These are phyloP conservation scores for Odontamblyopus lacepedii DNA, from an alignment of 2,797 vertebrate genomes.

Conservation along the genomic window DNA sequence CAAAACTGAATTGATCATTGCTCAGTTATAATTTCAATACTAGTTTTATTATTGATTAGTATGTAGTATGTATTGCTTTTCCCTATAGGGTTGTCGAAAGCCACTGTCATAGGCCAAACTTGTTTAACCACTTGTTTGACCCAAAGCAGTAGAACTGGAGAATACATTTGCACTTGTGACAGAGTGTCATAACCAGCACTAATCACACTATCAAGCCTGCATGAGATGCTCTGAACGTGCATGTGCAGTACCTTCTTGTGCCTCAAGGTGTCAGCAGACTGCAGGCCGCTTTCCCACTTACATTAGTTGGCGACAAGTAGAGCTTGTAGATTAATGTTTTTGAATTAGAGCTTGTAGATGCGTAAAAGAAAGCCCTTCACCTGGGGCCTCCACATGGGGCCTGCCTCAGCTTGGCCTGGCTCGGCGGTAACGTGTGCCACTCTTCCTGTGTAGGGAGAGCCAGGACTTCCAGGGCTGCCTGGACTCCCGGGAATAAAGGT, in stretches of 20 bases:
- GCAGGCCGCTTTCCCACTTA: conserved; percentile 32
- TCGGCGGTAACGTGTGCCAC: conserved; percentile 89
- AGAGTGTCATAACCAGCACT: conserved; percentile 65
- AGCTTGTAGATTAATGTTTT: conserved; percentile 27
- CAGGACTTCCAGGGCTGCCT: conserved; percentile 99
- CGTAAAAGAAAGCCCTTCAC: conserved; percentile 41
- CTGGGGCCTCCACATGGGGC: conserved; percentile 54
- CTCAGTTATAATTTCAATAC: too few relatives aligned
- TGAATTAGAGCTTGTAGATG: conserved; percentile 29
- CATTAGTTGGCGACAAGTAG: conserved; percentile 20
- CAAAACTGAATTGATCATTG: too few relatives aligned
- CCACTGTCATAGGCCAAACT: background rate
- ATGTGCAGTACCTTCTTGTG: conserved; percentile 60
- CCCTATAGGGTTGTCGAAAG: background rate
- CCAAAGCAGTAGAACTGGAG: background rate
- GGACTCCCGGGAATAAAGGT: conserved; percentile 99
- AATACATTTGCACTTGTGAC: conserved; percentile 44
- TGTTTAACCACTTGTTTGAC: too few relatives aligned
- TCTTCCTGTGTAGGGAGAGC: conserved; percentile 98
- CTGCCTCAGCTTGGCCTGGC: conserved; percentile 71
- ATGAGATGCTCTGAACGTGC: conserved; percentile 66
- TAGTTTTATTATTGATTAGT: background rate
- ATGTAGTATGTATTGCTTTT: background rate
- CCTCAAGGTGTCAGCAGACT: conserved; percentile 35
- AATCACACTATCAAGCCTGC: conserved; percentile 65